A percentile compares a stretch with the other conserved stretches of the same genome.
Conservation (phyloP, 2,888 invertebrate genomes). For the Pilophorus perplexus region DNA sequence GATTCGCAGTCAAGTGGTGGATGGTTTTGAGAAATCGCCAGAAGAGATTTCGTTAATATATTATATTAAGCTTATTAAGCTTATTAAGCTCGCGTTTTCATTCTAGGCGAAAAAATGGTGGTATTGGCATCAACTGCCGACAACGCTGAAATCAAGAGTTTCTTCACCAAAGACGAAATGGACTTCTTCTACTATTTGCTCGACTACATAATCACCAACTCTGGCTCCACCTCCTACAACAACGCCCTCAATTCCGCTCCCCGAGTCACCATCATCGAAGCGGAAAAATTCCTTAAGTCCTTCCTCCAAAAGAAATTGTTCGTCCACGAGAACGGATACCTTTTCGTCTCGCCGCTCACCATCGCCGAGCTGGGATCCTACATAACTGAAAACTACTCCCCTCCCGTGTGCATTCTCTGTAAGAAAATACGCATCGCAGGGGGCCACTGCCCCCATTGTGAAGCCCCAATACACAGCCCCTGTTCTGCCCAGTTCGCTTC, state of each 20-base stretch:
- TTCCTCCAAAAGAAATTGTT: slow-evolving; percentile 37
- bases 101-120: slow-evolving; percentile 38
- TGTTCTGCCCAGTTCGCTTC: slow-evolving; percentile 32
- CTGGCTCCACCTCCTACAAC: slow-evolving; percentile 31
- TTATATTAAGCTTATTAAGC: too few species aligned
- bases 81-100: too few species aligned
- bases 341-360: slow-evolving; percentile 34
- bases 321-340: slow-evolving; percentile 17
- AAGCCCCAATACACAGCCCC: slow-evolving; percentile 32
- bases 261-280: slow-evolving; percentile 32
- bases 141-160: slow-evolving; percentile 29
- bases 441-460: slow-evolving; percentile 37
- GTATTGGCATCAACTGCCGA: slow-evolving; percentile 39
- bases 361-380: slow-evolving; percentile 41
- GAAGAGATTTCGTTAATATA: too few species aligned
- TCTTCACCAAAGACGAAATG: slow-evolving; percentile 33
- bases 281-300: slow-evolving; percentile 31
- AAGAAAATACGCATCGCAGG: slow-evolving; percentile 38
- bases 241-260: slow-evolving; percentile 38
- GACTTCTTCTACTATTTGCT: slow-evolving; percentile 40
- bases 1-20: too few species aligned
- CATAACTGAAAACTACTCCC: slow-evolving; percentile 38
- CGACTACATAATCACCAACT: slow-evolving; percentile 34
- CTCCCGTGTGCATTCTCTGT: slow-evolving; percentile 38
- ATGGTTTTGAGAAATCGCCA: too few species aligned